Conservation (phyloP, 2,888 invertebrate genomes). For the Flexamia atlantica region DNA sequence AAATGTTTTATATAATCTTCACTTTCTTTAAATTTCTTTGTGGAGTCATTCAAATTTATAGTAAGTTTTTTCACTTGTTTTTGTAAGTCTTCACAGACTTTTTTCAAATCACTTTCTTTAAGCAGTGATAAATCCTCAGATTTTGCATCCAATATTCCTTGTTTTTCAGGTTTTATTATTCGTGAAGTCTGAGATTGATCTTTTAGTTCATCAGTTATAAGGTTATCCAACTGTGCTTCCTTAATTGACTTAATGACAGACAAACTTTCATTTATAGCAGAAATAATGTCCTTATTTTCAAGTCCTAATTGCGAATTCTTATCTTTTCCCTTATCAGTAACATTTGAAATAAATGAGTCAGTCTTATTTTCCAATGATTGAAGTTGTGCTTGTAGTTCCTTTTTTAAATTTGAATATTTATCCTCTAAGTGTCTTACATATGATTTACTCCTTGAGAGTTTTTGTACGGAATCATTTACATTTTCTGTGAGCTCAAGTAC, state of each 20-base stretch:
- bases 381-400: slow-evolving; percentile 1
- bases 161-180: too few species aligned
- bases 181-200: too few species aligned
- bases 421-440: not conserved
- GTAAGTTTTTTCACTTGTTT: not conserved
- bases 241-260: not conserved
- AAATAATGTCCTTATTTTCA: not conserved
- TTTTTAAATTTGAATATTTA: not conserved
- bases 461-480: not conserved
- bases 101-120: not conserved
- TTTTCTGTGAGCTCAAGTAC: not conserved
- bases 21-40: not conserved
- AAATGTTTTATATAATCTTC: not conserved
- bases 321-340: not conserved
- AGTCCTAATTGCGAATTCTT: not conserved
- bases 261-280: not conserved
- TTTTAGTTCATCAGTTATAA: too few species aligned
- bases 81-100: not conserved
- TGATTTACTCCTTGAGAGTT: not conserved
- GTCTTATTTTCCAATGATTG: not conserved
- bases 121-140: not conserved
- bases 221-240: not conserved
- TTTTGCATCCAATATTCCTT: not conserved
- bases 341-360: not conserved
- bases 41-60: not conserved